A percentile compares a stretch with the other conserved stretches of the same genome.
Evolutionary conservation across 2,888 invertebrate species (phyloP).

Genomic region (Iphiclides podalirius): DNA sequence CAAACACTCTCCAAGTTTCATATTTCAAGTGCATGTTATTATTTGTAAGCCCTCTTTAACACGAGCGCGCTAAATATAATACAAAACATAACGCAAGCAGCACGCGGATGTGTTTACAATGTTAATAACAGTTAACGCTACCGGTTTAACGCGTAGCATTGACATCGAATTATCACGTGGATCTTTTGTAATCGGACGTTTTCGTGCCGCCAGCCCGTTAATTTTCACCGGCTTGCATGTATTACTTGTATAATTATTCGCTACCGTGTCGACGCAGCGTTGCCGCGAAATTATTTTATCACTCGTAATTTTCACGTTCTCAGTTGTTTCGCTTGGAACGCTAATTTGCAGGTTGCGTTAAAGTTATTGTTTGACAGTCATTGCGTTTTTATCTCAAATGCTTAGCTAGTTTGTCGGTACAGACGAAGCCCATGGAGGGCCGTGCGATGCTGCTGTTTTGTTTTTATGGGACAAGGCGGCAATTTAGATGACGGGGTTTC

Average conservation of each 20-base stretch:
- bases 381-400: too few species aligned
- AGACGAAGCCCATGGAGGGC: too few species aligned
- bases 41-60: too few species aligned
- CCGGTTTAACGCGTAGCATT: conserved; percentile 7
- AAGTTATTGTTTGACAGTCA: too few species aligned
- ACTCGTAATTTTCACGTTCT: conserved; percentile 12
- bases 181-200: not conserved
- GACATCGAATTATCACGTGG: conserved; percentile 18
- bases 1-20: too few species aligned
- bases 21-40: too few species aligned
- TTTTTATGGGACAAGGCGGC: too few species aligned
- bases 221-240: not conserved
- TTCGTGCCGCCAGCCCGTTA: conserved; percentile 14
- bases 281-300: not conserved
- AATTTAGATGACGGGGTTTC: too few species aligned
- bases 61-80: too few species aligned
- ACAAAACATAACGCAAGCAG: too few species aligned
- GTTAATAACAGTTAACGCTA: conserved; percentile 1
- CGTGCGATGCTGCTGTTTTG: too few species aligned
- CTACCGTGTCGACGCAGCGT: conserved; percentile 2
- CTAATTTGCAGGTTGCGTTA: not conserved
- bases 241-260: not conserved
- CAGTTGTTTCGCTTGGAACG: not conserved
- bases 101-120: conserved; percentile 8
- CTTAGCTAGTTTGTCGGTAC: too few species aligned